Base-by-base conservation (phyloP, 2,113 vertebrate genomes). In the Phyllostomus hastatus region DNA sequence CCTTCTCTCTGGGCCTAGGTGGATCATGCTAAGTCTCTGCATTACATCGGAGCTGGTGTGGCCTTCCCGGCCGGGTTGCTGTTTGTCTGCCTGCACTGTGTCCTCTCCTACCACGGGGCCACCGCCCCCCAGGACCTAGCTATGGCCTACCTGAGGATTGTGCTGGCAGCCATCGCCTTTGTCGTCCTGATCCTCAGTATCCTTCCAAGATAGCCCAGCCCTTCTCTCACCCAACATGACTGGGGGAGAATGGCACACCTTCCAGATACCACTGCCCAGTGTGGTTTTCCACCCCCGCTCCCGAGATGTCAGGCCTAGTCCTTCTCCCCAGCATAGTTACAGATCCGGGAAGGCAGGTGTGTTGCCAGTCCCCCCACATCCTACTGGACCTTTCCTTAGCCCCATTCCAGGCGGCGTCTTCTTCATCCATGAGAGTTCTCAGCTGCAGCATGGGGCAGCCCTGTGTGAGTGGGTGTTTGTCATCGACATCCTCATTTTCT, bases 401-500 rank as follows among this genome's bases (percentile, higher is more conserved):
- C 38, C 59, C 50, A 66, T 98, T 22, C 19, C 83, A 97, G 99
- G 99, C 4, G 99, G 99, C 4, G 98, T 99, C 96, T 99, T 99
- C 97, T 99, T 99, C 95, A 98, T 99, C 96, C 99, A 99, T 0
- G 99, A 99, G 98, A 99, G 98, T 96, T 99, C 99, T 76, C 93
- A 99, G 80, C 98, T 99, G 69, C 99, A 99, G 98, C 99, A 99
- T 8, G 98, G 99, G 2, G 99, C 99, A 0, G 99, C 99, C 97
- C 98, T 99, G 97, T 99, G 99, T 0, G 99, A 99, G 97, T 99
- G 99, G 99, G 98, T 99, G 93, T 99, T 99, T 72, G 99, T 99
- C 8, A 99, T 99, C 6, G 99, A 99, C 98, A 99, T 99, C 97
- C 98, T 99, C 69, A 96, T 99, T 86, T 99, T 99, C 97, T 99